A percentile compares a stretch with the other conserved stretches of the same genome.
Conservation (phyloP, 2,888 invertebrate genomes). For the Drosophila nigricruria region DNA sequence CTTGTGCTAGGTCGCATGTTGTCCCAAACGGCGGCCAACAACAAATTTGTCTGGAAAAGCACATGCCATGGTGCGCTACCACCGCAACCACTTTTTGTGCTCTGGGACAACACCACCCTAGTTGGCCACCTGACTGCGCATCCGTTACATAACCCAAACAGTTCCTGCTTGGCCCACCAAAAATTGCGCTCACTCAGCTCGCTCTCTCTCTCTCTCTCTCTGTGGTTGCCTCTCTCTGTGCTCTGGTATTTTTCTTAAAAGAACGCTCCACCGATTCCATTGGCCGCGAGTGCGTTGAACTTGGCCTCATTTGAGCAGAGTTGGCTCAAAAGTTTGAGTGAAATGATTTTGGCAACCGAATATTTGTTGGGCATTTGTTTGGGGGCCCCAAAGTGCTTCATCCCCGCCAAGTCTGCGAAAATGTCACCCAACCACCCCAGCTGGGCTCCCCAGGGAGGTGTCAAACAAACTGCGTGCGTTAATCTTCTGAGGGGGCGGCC, state of each 20-base stretch:
- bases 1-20: slow-evolving; percentile 25
- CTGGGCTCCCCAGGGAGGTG: slow-evolving; percentile 46
- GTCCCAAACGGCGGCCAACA: slow-evolving; percentile 25
- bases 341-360: slow-evolving; percentile 27
- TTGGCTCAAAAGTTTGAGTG: slow-evolving; percentile 60
- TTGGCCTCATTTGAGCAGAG: slow-evolving; percentile 48
- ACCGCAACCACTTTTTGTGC: slow-evolving; percentile 70
- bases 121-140: slow-evolving; percentile 51
- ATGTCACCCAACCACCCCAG: slow-evolving; percentile 35
- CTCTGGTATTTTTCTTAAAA: background rate
- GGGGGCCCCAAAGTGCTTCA: background rate
- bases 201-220: slow-evolving; percentile 12
- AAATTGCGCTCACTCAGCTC: slow-evolving; percentile 5
- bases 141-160: slow-evolving; percentile 63
- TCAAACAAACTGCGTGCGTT: slow-evolving; percentile 64
- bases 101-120: slow-evolving; percentile 25
- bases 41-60: slow-evolving; percentile 16
- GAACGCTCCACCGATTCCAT: slow-evolving; percentile 17
- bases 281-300: slow-evolving; percentile 66
- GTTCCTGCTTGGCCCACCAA: slow-evolving; percentile 33
- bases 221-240: background rate
- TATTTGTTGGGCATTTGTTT: slow-evolving; percentile 42
- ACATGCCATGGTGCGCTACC: slow-evolving; percentile 15
- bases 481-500: slow-evolving; percentile 53
- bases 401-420: slow-evolving; percentile 14